Evolutionary conservation across 2,797 vertebrate genomes (phyloP), one percentile per base, ranked within the genome.

Genomic region (Eulemur mongoz): DNA sequence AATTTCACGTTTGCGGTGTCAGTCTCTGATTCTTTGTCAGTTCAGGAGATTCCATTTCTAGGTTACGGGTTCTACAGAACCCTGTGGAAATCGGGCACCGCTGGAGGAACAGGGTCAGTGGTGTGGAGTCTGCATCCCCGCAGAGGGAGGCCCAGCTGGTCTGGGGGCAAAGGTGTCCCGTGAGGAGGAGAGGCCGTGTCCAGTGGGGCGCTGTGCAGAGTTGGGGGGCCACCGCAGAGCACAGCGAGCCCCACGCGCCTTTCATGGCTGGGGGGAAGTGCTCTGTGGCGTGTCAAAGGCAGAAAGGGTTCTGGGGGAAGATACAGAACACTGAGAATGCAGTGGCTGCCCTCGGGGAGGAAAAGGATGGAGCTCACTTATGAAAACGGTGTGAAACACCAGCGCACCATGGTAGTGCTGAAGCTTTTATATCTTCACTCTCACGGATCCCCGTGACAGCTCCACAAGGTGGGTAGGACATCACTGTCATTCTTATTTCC

Each of bases 21-120:
- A 2, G n/a, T 35, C 57, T 94, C 50, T 35, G 72, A 78, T 76
- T 89, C 89, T n/a, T 80, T 63, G 38, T 73, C 67, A 73, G 35
- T 40, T 78, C 18, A 59, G 43, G 38, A 92, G 84, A 59, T 84
- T 73, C 80, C 80, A 69, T 89, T 83, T 89, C 83, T 87, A 88
- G 80, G 70, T 93, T 45, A 32, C 1, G 5, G 52, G 65, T 81
- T 78, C 76, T 83, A 20, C 25, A 89, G 79, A 70, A 81, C 35
- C 32, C 83, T 12, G 30, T 11, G 43, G 88, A 18, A 38, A 82
- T 15, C 18, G 54, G 69, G 11, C 35, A 52, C 15, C 17, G 67
- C 40, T 22, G 48, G 35, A 70, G 30, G 65, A 67, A 23, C 15
- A 54, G 40, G 5, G 40, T 95, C 67, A 85, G 85, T 25, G 45